Conservation (phyloP, 2,888 invertebrate species). For the Dicyrtoma fusca region DNA sequence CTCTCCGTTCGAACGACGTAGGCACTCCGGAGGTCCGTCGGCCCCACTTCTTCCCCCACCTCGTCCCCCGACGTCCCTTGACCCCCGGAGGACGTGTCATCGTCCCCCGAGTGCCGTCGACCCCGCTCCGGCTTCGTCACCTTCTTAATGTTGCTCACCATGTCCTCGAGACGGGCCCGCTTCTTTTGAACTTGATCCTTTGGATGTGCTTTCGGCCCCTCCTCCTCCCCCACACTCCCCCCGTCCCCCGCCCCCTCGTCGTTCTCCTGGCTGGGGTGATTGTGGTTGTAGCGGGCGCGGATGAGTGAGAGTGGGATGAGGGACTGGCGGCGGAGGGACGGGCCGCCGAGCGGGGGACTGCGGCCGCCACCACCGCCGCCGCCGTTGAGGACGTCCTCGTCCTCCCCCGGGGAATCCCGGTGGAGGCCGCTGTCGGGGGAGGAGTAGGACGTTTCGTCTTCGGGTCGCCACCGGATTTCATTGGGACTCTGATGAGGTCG, state of each 20-base stretch:
- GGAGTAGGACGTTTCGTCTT: slow-evolving; percentile 52
- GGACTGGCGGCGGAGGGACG: slow-evolving; percentile 45
- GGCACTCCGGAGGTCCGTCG: slow-evolving; percentile 44
- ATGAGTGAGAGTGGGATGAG: slow-evolving; percentile 56
- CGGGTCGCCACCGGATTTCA: slow-evolving; percentile 51
- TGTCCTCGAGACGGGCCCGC: slow-evolving; percentile 56
- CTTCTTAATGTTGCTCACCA: slow-evolving; percentile 55
- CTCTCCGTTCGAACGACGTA: neutral
- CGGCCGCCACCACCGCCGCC: slow-evolving; percentile 43
- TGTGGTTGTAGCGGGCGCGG: slow-evolving; percentile 52
- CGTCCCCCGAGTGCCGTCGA: slow-evolving; percentile 54
- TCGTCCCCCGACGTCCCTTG: slow-evolving; percentile 56
- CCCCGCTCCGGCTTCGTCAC: slow-evolving; percentile 26
- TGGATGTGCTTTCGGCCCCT: slow-evolving; percentile 13
- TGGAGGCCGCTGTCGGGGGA: slow-evolving; percentile 56
- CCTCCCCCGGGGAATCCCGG: slow-evolving; percentile 56
- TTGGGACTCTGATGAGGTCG: slow-evolving; percentile 12
- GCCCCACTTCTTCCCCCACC: slow-evolving; percentile 41
- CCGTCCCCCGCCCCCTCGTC: slow-evolving; percentile 16
- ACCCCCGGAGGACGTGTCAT: slow-evolving; percentile 55
- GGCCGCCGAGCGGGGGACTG: slow-evolving; percentile 36
- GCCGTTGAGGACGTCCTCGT: slow-evolving; percentile 47
- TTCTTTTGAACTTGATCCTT: slow-evolving; percentile 50
- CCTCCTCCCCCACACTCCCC: slow-evolving; percentile 36
- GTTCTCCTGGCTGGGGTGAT: slow-evolving; percentile 39